Evolutionary conservation across 2,113 vertebrate genomes (phyloP).

Genomic region (Phoxinus phoxinus): DNA sequence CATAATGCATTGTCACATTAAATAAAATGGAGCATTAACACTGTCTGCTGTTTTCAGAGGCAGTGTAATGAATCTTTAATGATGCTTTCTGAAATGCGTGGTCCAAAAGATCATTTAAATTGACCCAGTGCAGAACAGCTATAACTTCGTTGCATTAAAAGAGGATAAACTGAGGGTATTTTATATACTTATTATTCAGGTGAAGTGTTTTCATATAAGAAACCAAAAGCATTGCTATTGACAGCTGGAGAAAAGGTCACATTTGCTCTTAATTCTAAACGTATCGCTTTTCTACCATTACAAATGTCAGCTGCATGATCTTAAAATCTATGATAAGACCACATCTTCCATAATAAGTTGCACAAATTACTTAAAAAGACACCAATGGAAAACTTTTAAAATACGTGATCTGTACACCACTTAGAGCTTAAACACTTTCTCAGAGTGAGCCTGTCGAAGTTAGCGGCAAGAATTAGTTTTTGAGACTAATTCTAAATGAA

Average conservation of each 20-base stretch:
- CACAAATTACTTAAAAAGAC: background rate
- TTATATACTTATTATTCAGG: background rate
- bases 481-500: constrained; percentile 29
- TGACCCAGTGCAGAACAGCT: background rate
- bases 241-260: background rate
- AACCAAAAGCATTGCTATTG: background rate
- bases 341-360: background rate
- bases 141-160: constrained; percentile 13
- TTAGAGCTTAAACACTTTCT: background rate
- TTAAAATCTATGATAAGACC: background rate
- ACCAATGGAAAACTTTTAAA: background rate
- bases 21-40: background rate
- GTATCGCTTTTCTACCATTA: background rate
- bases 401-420: background rate
- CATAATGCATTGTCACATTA: background rate
- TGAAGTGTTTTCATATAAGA: constrained; percentile 14
- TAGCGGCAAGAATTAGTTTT: background rate
- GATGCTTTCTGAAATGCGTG: constrained; percentile 2
- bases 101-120: constrained; percentile 5
- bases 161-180: background rate
- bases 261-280: background rate
- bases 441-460: background rate
- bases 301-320: background rate
- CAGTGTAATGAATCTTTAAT: constrained; percentile 11
- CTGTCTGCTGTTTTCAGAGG: background rate